phyloP scores from a whole-genome alignment of 1,140 invertebrate species.

The Apocrypta bakeri region DNA sequence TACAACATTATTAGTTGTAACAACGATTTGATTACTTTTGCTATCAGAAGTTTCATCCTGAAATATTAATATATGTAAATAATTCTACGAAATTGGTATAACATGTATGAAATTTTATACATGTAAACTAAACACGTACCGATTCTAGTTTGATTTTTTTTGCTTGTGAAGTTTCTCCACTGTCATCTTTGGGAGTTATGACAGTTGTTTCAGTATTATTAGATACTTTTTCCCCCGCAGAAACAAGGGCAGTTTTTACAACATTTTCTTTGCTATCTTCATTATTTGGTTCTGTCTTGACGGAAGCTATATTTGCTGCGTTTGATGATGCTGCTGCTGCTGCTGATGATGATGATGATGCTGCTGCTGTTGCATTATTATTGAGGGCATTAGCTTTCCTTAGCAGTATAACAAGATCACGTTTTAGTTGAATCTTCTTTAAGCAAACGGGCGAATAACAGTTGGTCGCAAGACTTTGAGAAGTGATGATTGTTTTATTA shows the following conservation, averaged over 20 bases:
- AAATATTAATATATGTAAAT: slow-evolving; percentile 10
- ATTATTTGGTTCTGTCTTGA: slow-evolving; percentile 50
- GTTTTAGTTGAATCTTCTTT: slow-evolving; percentile 80
- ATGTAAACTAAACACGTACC: slow-evolving; percentile 47
- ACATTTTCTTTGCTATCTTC: slow-evolving; percentile 72
- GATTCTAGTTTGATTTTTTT: slow-evolving; percentile 67
- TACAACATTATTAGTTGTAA: slow-evolving; percentile 59
- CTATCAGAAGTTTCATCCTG: slow-evolving; percentile 29
- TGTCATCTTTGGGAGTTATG: slow-evolving; percentile 64
- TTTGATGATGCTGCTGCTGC: too few species aligned
- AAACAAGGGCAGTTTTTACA: slow-evolving; percentile 77
- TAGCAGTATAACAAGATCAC: slow-evolving; percentile 80
- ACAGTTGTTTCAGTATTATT: slow-evolving; percentile 57
- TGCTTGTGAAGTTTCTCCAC: slow-evolving; percentile 46
- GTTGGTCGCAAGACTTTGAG: slow-evolving; percentile 76
- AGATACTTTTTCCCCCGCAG: slow-evolving; percentile 73
- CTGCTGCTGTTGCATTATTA: slow-evolving; percentile 57
- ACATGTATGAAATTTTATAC: neutral
- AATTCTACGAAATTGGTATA: too few species aligned
- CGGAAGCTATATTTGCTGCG: neutral
- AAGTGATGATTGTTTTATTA: slow-evolving; percentile 66
- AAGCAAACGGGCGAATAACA: slow-evolving; percentile 88
- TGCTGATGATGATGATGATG: too few species aligned
- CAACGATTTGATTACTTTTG: slow-evolving; percentile 49
- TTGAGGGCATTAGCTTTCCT: slow-evolving; percentile 77